Percentiles rank a stretch among this genome's conserved stretches.
These are phyloP conservation scores for Pemphredon lugubris DNA, from an alignment of 2,888 invertebrate species.

Conservation along the genomic window DNA sequence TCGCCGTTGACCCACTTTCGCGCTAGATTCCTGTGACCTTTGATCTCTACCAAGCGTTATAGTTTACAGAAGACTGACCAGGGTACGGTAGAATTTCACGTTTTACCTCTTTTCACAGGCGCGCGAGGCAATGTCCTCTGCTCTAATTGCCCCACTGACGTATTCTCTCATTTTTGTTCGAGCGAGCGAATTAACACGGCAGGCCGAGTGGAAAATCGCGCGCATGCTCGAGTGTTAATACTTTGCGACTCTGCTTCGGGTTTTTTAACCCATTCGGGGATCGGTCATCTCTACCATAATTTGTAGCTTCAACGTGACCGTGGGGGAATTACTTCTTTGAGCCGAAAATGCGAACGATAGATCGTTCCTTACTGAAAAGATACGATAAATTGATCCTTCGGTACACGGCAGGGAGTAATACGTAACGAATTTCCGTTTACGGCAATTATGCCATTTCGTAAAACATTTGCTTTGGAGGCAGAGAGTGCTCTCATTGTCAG, in stretches of 20 bases:
- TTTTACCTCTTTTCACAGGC: conserved; percentile 26
- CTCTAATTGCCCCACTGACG: conserved; percentile 58
- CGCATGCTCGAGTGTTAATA: conserved; percentile 33
- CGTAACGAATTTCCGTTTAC: no score
- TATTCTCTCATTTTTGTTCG: conserved; percentile 49
- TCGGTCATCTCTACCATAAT: conserved; percentile 4
- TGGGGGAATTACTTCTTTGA: not conserved
- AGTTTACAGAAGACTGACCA: conserved; percentile 50
- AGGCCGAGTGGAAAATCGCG: conserved; percentile 48
- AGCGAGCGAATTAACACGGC: conserved; percentile 52
- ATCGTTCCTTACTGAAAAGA: not conserved
- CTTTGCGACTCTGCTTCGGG: conserved; percentile 15
- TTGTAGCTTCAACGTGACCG: conserved; percentile 9
- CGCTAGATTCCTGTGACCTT: conserved; percentile 40
- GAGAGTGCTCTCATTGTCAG: no score
- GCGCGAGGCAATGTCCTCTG: conserved; percentile 41
- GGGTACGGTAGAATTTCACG: conserved; percentile 29
- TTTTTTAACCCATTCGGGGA: not conserved
- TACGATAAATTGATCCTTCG: not conserved
- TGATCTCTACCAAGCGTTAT: conserved; percentile 46
- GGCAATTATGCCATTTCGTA: no score
- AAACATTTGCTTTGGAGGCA: no score
- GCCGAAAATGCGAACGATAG: not conserved
- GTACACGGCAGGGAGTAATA: not conserved
- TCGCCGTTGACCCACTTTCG: conserved; percentile 48